Evolutionary conservation across 2,797 vertebrate species (phyloP).

Genomic region (Arnoldichthys spilopterus): DNA sequence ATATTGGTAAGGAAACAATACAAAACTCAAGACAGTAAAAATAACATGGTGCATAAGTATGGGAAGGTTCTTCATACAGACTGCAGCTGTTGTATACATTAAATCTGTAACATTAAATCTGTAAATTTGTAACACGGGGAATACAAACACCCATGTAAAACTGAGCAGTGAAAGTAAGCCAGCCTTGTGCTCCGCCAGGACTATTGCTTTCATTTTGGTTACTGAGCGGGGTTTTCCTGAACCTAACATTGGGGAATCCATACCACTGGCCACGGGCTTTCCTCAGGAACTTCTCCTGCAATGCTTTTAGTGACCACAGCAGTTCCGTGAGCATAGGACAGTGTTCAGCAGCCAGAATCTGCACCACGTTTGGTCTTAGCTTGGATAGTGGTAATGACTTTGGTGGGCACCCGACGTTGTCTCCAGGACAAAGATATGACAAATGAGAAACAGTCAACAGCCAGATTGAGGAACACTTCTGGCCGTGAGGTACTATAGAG

Average conservation of each 20-base stretch:
- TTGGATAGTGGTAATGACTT: conserved; percentile 61
- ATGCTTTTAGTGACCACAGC: conserved; percentile 23
- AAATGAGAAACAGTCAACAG: conserved; percentile 52
- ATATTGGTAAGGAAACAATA: conserved; percentile 35
- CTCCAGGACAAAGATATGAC: conserved; percentile 43
- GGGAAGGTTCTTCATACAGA: conserved; percentile 49
- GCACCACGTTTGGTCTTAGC: conserved; percentile 48
- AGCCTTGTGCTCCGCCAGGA: conserved; percentile 51
- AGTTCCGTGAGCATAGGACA: conserved; percentile 7
- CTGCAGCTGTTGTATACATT: conserved; percentile 41
- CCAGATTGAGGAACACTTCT: conserved; percentile 50
- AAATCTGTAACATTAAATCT: conserved; percentile 37
- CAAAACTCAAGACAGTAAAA: conserved; percentile 32
- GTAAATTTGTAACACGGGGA: not conserved
- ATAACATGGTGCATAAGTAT: conserved; percentile 60
- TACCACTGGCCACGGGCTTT: not conserved
- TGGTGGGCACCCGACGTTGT: conserved; percentile 59
- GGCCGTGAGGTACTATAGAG: conserved; percentile 64
- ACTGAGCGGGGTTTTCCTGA: conserved; percentile 56
- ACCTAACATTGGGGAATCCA: conserved; percentile 32
- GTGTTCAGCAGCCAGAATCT: conserved; percentile 43
- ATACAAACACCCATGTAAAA: conserved; percentile 1
- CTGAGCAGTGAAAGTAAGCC: conserved; percentile 26
- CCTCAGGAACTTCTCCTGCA: conserved; percentile 11
- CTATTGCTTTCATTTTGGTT: conserved; percentile 77